These are phyloP conservation scores for Muscicapa adusta DNA, from an alignment of 2,113 vertebrate genomes.

Conservation along the genomic window DNA sequence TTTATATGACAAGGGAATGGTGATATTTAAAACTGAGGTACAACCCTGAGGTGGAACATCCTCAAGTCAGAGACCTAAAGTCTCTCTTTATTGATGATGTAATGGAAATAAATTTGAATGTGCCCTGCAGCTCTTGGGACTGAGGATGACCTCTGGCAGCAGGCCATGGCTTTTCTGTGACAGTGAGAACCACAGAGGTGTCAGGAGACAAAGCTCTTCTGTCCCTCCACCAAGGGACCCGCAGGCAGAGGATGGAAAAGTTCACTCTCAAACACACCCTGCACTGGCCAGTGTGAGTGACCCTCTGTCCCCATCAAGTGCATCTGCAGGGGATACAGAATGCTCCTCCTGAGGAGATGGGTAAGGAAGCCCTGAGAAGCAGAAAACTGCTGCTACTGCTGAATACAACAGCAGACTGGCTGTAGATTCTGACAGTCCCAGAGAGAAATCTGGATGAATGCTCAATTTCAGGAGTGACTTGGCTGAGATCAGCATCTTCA, in stretches of 20 bases:
- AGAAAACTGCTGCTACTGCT: background rate
- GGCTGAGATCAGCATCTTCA: background rate
- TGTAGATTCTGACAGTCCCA: background rate
- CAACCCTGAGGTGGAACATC: background rate
- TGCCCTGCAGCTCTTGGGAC: background rate
- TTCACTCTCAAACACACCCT: background rate
- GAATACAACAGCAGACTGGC: background rate
- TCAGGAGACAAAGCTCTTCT: background rate
- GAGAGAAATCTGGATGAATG: background rate
- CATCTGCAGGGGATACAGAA: background rate
- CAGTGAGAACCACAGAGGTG: background rate
- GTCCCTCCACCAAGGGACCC: background rate
- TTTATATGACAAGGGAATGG: background rate
- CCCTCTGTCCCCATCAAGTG: background rate
- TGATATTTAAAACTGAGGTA: background rate
- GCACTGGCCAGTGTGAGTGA: background rate
- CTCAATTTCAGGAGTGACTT: background rate
- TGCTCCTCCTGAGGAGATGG: background rate
- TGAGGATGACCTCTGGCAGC: background rate
- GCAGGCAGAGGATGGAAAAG: rapidly evolving
- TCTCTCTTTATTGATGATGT: background rate
- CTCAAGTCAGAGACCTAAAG: background rate
- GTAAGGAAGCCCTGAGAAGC: background rate
- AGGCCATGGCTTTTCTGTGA: background rate
- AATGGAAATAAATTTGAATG: background rate